phyloP scores from a whole-genome alignment of 1,140 invertebrate species.

The Magallana ariakensis region DNA sequence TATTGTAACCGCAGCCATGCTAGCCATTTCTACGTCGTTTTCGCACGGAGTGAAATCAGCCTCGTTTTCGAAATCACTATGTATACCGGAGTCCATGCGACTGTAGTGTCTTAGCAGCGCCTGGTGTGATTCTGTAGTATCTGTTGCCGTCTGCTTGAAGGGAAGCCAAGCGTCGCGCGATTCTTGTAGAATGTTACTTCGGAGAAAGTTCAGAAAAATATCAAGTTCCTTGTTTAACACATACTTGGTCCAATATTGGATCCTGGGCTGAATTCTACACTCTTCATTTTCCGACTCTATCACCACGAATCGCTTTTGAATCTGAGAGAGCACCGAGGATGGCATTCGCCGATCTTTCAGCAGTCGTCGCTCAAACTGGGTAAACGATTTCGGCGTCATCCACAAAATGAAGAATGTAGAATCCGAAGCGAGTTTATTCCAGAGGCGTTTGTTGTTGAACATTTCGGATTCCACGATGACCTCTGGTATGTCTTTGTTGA shows the following conservation, averaged over 20 bases:
- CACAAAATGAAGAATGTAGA: not conserved
- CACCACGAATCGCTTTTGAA: not conserved
- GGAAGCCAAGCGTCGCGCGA: not conserved
- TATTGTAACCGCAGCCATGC: constrained; percentile 2
- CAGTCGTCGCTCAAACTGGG: not conserved
- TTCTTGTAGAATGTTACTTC: not conserved
- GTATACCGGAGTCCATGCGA: constrained; percentile 14
- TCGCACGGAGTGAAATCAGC: not conserved
- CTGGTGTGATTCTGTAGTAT: not conserved
- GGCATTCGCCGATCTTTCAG: not conserved
- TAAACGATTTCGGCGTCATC: not conserved
- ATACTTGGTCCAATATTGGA: not conserved
- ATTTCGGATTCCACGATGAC: not conserved
- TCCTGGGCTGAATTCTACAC: not conserved
- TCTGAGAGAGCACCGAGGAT: not conserved
- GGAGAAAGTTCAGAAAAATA: not conserved
- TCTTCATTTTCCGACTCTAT: not conserved
- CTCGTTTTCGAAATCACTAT: constrained; percentile 1
- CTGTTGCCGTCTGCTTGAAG: not conserved
- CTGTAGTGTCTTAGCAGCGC: not conserved
- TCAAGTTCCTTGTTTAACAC: not conserved
- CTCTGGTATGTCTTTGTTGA: not conserved
- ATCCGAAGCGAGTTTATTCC: not conserved
- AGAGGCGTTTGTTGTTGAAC: not conserved
- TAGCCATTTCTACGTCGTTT: not conserved